These are phyloP conservation scores for Tethya wilhelma DNA, from an alignment of 37 sponge, comb jelly and placozoan species.

Conservation along the genomic window DNA sequence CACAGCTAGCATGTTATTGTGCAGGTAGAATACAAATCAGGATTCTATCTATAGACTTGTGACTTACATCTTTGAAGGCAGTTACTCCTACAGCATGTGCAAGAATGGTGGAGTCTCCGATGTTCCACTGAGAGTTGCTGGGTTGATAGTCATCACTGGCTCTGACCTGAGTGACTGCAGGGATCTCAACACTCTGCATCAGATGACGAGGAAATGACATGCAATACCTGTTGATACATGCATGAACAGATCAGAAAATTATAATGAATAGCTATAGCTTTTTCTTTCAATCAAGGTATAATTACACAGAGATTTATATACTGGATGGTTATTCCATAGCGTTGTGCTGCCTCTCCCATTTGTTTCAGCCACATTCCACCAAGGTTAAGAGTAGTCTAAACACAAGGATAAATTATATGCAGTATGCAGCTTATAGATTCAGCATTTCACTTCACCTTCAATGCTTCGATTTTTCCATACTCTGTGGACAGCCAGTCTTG, in stretches of 20 bases:
- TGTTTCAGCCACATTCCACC: conserved; percentile 63
- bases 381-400: conserved; percentile 28
- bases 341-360: conserved; percentile 77
- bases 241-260: too few relatives aligned
- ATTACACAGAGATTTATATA: too few relatives aligned
- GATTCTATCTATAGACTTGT: too few relatives aligned
- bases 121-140: conserved; percentile 79
- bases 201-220: conserved; percentile 80
- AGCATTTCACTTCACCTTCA: too few relatives aligned
- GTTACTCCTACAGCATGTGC: conserved; percentile 70
- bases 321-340: conserved; percentile 71
- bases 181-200: conserved; percentile 57
- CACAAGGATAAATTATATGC: too few relatives aligned
- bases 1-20: background rate
- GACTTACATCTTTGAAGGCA: conserved; percentile 83
- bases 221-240: conserved; percentile 51
- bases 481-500: conserved; percentile 76
- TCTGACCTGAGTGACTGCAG: conserved; percentile 75
- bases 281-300: too few relatives aligned
- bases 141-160: conserved; percentile 79
- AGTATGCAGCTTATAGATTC: too few relatives aligned
- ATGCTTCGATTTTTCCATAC: background rate
- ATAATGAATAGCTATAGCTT: too few relatives aligned
- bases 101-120: conserved; percentile 77
- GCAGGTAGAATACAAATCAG: too few relatives aligned